Conservation (phyloP, 1,140 invertebrate genomes). For the Nephotettix cincticeps region DNA sequence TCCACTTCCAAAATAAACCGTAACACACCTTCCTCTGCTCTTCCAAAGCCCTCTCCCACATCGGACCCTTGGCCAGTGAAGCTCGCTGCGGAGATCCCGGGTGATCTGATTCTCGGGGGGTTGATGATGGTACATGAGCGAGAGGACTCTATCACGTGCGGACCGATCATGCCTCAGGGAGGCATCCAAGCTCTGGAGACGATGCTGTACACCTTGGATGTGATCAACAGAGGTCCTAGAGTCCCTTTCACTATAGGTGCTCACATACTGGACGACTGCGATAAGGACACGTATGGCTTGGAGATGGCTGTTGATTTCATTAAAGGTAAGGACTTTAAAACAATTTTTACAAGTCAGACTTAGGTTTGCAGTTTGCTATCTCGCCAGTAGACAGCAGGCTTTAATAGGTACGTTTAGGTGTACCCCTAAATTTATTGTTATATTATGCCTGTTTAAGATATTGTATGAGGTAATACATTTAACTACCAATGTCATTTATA, state of each 20-base stretch:
- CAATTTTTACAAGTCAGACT: not conserved
- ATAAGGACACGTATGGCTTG: constrained; percentile 93
- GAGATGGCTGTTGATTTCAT: constrained; percentile 97
- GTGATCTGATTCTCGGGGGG: constrained; percentile 81
- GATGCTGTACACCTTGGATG: constrained; percentile 90
- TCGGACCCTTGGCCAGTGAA: constrained; percentile 75
- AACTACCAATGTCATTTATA: too few species aligned
- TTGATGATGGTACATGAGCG: constrained; percentile 95
- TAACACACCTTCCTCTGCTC: too few species aligned
- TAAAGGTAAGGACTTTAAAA: constrained; percentile 77
- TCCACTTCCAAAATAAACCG: too few species aligned
- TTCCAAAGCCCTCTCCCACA: not conserved
- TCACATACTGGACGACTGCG: constrained; percentile 92
- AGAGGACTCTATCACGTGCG: constrained; percentile 80
- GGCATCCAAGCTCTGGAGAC: constrained; percentile 88
- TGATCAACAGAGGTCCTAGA: constrained; percentile 65
- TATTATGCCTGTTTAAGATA: too few species aligned
- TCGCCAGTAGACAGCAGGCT: too few species aligned
- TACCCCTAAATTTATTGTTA: too few species aligned
- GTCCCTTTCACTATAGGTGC: constrained; percentile 81
- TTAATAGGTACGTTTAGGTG: too few species aligned
- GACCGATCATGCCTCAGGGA: constrained; percentile 92
- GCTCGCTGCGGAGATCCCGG: constrained; percentile 76
- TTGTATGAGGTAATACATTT: too few species aligned
- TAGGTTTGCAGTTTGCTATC: too few species aligned